A percentile compares a stretch with the other conserved stretches of the same genome.
phyloP scores from a whole-genome alignment of 2,797 vertebrate genomes.

The Amniataba percoides region DNA sequence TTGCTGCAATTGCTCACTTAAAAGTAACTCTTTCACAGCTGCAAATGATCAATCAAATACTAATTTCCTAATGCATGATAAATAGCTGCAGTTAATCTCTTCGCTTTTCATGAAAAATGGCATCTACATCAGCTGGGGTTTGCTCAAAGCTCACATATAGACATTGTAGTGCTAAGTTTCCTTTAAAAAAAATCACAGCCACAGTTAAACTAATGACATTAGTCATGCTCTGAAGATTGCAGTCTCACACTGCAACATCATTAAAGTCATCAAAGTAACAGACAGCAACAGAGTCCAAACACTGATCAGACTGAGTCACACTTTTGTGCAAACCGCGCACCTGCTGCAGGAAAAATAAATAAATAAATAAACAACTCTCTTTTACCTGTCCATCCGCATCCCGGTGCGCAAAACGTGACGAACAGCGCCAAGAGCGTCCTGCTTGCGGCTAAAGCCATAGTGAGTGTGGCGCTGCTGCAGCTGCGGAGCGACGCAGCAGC shows the following conservation, averaged over 20 bases:
- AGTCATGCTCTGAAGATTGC: background rate
- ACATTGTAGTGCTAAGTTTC: background rate
- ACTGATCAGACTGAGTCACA: background rate
- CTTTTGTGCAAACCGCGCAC: slow-evolving; percentile 28
- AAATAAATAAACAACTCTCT: slow-evolving; percentile 37
- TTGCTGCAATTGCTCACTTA: slow-evolving; percentile 32
- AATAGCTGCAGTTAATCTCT: slow-evolving; percentile 1
- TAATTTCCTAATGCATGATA: background rate
- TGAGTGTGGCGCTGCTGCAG: slow-evolving; percentile 75
- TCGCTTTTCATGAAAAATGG: background rate
- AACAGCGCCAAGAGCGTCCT: slow-evolving; percentile 85
- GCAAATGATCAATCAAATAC: slow-evolving; percentile 21
- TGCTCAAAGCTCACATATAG: background rate
- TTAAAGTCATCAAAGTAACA: background rate
- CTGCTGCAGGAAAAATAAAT: slow-evolving; percentile 35
- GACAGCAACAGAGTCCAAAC: background rate
- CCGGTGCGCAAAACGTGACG: slow-evolving; percentile 80
- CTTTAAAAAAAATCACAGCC: background rate
- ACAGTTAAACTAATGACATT: background rate
- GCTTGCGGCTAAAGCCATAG: slow-evolving; percentile 84
- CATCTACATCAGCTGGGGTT: slow-evolving; percentile 17
- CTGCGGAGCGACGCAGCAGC: slow-evolving; percentile 76
- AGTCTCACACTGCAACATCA: background rate
- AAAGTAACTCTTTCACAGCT: slow-evolving; percentile 35
- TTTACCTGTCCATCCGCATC: slow-evolving; percentile 83